These are phyloP conservation scores for Anomalospiza imberbis DNA, from an alignment of 2,797 vertebrate species.

Conservation along the genomic window DNA sequence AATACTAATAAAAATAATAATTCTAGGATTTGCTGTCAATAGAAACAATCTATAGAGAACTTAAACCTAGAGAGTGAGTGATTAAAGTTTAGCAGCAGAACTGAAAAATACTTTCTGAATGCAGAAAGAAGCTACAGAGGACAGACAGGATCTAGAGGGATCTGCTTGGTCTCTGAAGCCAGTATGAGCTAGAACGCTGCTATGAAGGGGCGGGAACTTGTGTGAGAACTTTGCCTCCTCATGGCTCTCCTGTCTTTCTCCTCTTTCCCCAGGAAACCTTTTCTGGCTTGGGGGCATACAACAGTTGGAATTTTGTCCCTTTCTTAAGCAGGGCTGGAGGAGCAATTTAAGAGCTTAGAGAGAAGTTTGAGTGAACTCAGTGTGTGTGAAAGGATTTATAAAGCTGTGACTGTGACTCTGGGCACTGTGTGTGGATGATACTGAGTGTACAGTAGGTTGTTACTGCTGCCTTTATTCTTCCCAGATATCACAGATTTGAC, in stretches of 20 bases:
- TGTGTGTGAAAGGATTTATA: neutral
- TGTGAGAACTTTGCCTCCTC: neutral
- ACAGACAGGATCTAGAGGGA: neutral
- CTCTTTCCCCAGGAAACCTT: neutral
- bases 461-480: neutral
- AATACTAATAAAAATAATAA: conserved; percentile 54
- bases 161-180: neutral
- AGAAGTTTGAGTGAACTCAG: neutral
- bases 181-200: fast-evolving
- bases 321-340: neutral
- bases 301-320: neutral
- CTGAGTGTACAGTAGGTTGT: neutral
- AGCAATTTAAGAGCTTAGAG: neutral
- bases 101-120: neutral
- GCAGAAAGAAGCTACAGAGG: neutral
- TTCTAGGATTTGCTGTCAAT: conserved; percentile 18
- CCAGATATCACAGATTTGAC: neutral
- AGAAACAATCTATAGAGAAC: neutral
- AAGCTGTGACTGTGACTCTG: neutral
- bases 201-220: neutral
- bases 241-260: neutral
- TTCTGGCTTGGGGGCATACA: neutral
- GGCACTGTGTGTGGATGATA: neutral
- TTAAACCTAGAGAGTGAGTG: neutral
- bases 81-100: neutral